Percentiles rank a stretch among this genome's conserved stretches.
Conservation (phyloP, 2,797 vertebrate species). For the Acanthopagrus latus region DNA sequence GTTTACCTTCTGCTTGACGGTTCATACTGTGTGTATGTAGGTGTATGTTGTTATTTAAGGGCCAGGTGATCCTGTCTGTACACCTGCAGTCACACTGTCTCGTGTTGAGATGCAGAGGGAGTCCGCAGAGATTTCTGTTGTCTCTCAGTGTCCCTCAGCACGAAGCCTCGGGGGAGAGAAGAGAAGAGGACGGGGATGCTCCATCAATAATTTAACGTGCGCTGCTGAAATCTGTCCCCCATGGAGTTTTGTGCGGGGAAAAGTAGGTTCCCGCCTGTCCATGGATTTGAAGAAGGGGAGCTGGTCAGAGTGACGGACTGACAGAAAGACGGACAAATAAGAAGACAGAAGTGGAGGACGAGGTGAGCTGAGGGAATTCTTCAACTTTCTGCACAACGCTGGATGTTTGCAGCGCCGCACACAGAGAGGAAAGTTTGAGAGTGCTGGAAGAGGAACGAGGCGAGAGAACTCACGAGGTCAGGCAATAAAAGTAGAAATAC, state of each 20-base stretch:
- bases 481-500: not conserved
- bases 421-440: constrained; percentile 18
- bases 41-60: not conserved
- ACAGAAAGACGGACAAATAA: constrained; percentile 8
- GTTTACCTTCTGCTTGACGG: not conserved
- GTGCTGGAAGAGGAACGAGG: not conserved
- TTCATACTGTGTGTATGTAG: not conserved
- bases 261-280: constrained; percentile 43
- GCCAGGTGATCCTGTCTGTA: not conserved
- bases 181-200: constrained; percentile 28
- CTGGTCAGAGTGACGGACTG: not conserved
- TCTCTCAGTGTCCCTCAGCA: constrained; percentile 46
- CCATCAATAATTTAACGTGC: constrained; percentile 68
- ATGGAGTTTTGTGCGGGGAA: constrained; percentile 12
- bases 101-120: constrained; percentile 32
- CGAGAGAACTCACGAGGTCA: not conserved
- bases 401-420: not conserved
- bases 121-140: constrained; percentile 50
- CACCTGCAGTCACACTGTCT: not conserved
- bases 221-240: constrained; percentile 53
- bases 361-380: constrained; percentile 31
- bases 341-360: not conserved
- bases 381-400: constrained; percentile 14
- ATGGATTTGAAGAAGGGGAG: constrained; percentile 15
- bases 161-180: constrained; percentile 29